Base-by-base conservation (phyloP, 2,888 invertebrate species). In the Lomographa bimaculata region DNA sequence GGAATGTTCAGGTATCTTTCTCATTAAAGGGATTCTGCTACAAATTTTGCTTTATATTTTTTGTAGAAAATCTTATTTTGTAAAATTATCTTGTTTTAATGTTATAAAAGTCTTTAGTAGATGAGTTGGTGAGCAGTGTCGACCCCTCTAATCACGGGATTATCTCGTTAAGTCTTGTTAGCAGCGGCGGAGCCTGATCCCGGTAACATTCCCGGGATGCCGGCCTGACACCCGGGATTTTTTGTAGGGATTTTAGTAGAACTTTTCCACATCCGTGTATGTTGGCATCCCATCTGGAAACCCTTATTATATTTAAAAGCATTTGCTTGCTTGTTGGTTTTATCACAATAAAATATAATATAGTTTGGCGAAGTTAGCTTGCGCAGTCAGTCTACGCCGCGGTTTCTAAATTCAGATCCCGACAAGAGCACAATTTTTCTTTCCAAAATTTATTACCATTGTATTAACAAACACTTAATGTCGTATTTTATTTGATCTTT, bases 61-160 rank as follows among this genome's bases (percentile, higher is more conserved):
- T 14, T 14, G 2, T 3, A 14, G 24, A 17, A 41, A 30, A 17
- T 19, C 19, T 32, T 24, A 29, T 41, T 55, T 48, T 40, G 9
- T 19, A 14, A 26, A 41, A 42, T 26, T 45, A 44, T 44, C 24
- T 41, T 46, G 39, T 37, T 41, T 38, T 20, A 42, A 34, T 41
- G 29, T 43, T 46, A 38, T 32, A 29, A 39, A 14, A 49, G 47
- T 40, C 48, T 54, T 60, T 63, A 55, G 54, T 46, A 55, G 57
- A 57, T 59, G 55, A 55, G 57, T 57, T 47, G 54, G 56, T 37
- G 57, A 61, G 57, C 57, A 58, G 57, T 57, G 64, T 60, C 61
- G 60, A 58, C 66, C 71, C 60, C 58, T 54, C 64, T 76, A 77
- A 76, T 76, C 76, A 62, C 53, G 57, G 69, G 75, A 72, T 77